Evolutionary conservation across 1,140 invertebrate genomes (phyloP).

Genomic region (Drosophila persimilis): DNA sequence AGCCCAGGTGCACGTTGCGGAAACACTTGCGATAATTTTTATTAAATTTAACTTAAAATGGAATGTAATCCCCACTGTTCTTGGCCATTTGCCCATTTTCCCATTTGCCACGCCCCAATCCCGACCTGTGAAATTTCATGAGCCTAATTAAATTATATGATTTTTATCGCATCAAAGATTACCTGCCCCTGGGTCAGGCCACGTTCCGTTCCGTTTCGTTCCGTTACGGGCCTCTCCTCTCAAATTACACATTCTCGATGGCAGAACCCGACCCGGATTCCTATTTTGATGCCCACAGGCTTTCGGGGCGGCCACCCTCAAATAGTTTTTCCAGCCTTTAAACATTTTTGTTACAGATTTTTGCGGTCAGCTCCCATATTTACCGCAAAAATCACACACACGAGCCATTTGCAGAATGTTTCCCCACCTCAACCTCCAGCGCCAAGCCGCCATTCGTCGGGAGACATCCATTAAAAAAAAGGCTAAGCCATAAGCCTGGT

Average conservation of each 20-base stretch:
- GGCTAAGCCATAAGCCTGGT: slow-evolving; percentile 39
- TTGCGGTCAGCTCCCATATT: slow-evolving; percentile 54
- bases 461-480: slow-evolving; percentile 13
- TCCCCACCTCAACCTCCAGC: neutral
- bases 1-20: too few species aligned
- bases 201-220: too few species aligned
- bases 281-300: too few species aligned
- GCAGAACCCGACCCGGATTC: too few species aligned
- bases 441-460: neutral
- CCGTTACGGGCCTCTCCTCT: slow-evolving; percentile 14
- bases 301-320: neutral
- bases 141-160: slow-evolving; percentile 62
- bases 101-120: too few species aligned
- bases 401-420: too few species aligned
- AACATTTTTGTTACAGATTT: slow-evolving; percentile 60
- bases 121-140: slow-evolving; percentile 31
- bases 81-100: too few species aligned
- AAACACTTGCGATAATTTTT: too few species aligned
- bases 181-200: slow-evolving; percentile 20
- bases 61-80: too few species aligned
- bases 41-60: too few species aligned
- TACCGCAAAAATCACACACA: slow-evolving; percentile 49
- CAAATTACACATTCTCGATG: slow-evolving; percentile 9
- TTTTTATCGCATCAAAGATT: slow-evolving; percentile 44
- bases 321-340: slow-evolving; percentile 68